These are phyloP conservation scores for Chloropsis cyanopogon DNA, from an alignment of 2,113 vertebrate genomes.

Conservation along the genomic window DNA sequence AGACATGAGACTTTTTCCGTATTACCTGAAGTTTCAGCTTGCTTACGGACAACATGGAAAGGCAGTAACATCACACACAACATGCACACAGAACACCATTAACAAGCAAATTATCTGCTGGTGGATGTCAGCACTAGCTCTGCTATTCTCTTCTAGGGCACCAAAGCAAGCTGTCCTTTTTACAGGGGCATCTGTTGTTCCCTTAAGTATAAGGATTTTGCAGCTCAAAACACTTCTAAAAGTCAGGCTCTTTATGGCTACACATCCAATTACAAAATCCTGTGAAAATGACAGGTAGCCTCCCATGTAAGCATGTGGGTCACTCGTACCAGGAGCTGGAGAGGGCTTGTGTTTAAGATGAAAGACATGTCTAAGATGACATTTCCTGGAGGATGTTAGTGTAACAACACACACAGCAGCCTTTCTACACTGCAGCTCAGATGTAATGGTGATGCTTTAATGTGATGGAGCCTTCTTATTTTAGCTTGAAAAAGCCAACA, in stretches of 20 bases:
- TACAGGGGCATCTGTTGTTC: not conserved
- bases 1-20: not conserved
- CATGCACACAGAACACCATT: rapidly evolving
- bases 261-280: not conserved
- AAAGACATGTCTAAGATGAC: not conserved
- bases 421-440: not conserved
- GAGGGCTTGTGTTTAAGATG: not conserved
- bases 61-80: not conserved
- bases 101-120: not conserved
- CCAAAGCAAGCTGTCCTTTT: not conserved
- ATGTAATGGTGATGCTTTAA: not conserved
- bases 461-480: not conserved
- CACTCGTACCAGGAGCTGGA: not conserved
- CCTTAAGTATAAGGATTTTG: not conserved
- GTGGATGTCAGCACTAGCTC: not conserved
- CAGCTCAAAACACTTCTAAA: not conserved
- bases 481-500: not conserved
- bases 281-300: not conserved
- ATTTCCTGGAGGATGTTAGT: not conserved
- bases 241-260: not conserved
- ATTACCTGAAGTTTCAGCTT: not conserved
- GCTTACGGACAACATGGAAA: rapidly evolving
- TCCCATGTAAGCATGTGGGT: not conserved
- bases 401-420: not conserved
- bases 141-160: not conserved